phyloP scores from a whole-genome alignment of 2,888 invertebrate genomes.

The Microchrysa polita region DNA sequence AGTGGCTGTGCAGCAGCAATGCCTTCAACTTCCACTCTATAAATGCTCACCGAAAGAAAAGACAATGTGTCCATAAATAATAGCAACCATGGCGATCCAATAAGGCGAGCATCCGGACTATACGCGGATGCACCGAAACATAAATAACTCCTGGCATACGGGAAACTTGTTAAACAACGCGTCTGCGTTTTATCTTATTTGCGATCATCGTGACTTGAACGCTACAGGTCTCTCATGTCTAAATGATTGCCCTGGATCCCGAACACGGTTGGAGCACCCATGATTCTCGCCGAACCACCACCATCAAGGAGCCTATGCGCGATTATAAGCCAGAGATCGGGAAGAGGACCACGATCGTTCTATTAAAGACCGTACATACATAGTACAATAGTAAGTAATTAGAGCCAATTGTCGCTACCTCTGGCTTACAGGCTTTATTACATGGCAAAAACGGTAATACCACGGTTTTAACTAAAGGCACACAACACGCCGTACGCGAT shows the following conservation, averaged over 20 bases:
- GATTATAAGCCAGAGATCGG: not conserved
- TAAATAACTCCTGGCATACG: conserved; percentile 38
- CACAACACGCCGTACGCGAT: conserved; percentile 22
- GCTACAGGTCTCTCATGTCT: conserved; percentile 18
- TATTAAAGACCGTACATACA: conserved; percentile 30
- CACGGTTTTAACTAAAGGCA: conserved; percentile 5
- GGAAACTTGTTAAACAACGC: conserved; percentile 42
- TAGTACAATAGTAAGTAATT: conserved; percentile 15
- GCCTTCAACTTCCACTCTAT: not conserved
- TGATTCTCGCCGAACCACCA: not conserved
- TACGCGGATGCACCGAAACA: conserved; percentile 18
- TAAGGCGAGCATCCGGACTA: conserved; percentile 6
- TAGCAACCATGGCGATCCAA: conserved; percentile 26
- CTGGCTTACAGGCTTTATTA: conserved; percentile 20
- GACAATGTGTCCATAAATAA: conserved; percentile 44
- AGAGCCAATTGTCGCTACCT: conserved; percentile 41
- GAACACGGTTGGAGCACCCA: conserved; percentile 4
- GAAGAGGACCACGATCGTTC: conserved; percentile 16
- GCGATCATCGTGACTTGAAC: conserved; percentile 25
- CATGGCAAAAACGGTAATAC: conserved; percentile 28
- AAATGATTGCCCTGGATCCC: conserved; percentile 34
- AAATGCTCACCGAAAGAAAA: conserved; percentile 23
- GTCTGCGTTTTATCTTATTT: conserved; percentile 39
- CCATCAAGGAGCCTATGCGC: not conserved
- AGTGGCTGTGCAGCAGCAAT: conserved; percentile 6